phyloP scores from a whole-genome alignment of 2,113 vertebrate genomes.

The Acrocephalus arundinaceus region DNA sequence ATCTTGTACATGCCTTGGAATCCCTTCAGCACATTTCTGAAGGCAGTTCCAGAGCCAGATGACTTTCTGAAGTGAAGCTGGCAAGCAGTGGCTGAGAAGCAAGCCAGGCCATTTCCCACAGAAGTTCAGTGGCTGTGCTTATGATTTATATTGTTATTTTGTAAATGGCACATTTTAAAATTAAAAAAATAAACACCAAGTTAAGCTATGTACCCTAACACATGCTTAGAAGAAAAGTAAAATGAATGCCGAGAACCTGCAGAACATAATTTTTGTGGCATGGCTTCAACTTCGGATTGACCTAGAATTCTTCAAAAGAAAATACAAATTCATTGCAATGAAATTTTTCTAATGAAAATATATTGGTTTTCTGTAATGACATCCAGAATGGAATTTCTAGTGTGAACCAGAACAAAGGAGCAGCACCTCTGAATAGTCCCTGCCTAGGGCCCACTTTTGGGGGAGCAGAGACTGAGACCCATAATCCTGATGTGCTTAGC shows the following conservation, averaged over 20 bases:
- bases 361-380: not conserved
- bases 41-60: conserved; percentile 4
- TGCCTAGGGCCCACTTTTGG: not conserved
- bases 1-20: conserved; percentile 42
- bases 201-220: not conserved
- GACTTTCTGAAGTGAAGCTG: conserved; percentile 43
- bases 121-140: conserved; percentile 24
- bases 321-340: not conserved
- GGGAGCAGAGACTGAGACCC: not conserved
- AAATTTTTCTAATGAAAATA: not conserved
- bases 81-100: not conserved
- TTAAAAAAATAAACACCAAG: conserved; percentile 9
- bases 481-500: not conserved
- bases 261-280: not conserved
- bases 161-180: conserved; percentile 5
- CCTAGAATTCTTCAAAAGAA: not conserved
- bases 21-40: conserved; percentile 24
- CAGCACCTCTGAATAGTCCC: not conserved
- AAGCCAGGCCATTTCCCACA: conserved; percentile 45
- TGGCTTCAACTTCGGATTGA: not conserved
- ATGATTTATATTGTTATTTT: conserved; percentile 49
- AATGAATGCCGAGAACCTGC: not conserved
- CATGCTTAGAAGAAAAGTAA: not conserved
- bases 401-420: not conserved
- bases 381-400: conserved; percentile 21